phyloP scores from a whole-genome alignment of 2,888 invertebrate genomes.

The Amblyjoppa fuscipennis region DNA sequence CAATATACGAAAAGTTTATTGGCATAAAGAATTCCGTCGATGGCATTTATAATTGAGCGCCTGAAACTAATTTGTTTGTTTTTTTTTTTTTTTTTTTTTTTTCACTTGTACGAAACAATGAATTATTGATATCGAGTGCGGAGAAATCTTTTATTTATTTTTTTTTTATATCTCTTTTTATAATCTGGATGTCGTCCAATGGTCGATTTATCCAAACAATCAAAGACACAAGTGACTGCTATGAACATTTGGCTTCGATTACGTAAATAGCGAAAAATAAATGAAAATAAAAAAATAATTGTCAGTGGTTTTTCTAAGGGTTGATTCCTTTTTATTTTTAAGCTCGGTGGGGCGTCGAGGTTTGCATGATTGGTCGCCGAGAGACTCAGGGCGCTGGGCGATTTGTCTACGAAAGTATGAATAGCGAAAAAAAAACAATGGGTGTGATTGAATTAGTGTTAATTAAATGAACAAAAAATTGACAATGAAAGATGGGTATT shows the following conservation, averaged over 20 bases:
- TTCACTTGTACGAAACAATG: neutral
- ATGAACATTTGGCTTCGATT: no score
- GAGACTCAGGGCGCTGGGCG: neutral
- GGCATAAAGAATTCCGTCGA: neutral
- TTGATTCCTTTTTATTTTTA: no score
- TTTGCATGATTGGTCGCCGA: no score
- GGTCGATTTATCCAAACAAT: neutral
- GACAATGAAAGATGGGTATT: neutral
- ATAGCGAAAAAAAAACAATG: neutral
- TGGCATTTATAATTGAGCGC: neutral
- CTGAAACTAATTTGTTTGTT: neutral
- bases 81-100: neutral
- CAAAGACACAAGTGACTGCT: neutral
- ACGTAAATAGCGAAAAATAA: no score
- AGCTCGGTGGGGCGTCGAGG: no score
- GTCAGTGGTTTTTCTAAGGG: no score
- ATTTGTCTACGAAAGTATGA: neutral
- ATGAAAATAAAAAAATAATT: no score
- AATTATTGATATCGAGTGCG: neutral
- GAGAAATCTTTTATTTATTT: neutral
- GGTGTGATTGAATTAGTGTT: neutral
- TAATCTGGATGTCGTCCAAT: neutral
- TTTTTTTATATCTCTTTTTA: neutral
- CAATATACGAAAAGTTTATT: neutral
- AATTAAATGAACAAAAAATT: neutral